Conservation (phyloP, 2,113 vertebrate genomes). For the Paracanthobrama guichenoti region DNA sequence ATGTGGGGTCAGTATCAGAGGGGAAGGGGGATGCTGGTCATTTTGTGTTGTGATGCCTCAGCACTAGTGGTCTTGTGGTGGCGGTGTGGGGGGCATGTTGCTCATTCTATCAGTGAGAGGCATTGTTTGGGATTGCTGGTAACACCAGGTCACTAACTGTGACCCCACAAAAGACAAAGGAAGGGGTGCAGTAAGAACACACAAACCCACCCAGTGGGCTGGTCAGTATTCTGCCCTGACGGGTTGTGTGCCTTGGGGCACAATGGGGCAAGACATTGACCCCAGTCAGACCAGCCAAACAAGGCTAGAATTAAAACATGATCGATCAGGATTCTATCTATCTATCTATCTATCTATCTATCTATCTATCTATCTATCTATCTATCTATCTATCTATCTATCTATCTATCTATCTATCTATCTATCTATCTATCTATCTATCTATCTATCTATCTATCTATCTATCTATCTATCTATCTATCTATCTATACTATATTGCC, state of each 20-base stretch:
- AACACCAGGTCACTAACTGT: slow-evolving; percentile 59
- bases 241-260: slow-evolving; percentile 54
- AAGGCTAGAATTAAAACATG: slow-evolving; percentile 31
- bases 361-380: background rate
- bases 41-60: slow-evolving; percentile 67
- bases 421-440: background rate
- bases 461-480: background rate
- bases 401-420: background rate
- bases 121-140: slow-evolving; percentile 53
- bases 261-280: slow-evolving; percentile 54
- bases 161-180: slow-evolving; percentile 59
- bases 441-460: background rate
- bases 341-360: background rate
- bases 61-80: slow-evolving; percentile 46
- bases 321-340: background rate
- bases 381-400: background rate
- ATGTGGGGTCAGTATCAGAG: slow-evolving; percentile 74
- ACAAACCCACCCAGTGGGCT: slow-evolving; percentile 45
- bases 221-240: slow-evolving; percentile 47
- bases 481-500: too few species aligned
- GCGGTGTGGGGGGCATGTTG: slow-evolving; percentile 57
- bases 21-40: slow-evolving; percentile 69
- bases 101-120: slow-evolving; percentile 63
- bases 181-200: slow-evolving; percentile 36
- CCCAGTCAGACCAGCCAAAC: slow-evolving; percentile 47